Evolutionary conservation across 2,797 vertebrate species (phyloP).

Genomic region (Pempheris klunzingeri): DNA sequence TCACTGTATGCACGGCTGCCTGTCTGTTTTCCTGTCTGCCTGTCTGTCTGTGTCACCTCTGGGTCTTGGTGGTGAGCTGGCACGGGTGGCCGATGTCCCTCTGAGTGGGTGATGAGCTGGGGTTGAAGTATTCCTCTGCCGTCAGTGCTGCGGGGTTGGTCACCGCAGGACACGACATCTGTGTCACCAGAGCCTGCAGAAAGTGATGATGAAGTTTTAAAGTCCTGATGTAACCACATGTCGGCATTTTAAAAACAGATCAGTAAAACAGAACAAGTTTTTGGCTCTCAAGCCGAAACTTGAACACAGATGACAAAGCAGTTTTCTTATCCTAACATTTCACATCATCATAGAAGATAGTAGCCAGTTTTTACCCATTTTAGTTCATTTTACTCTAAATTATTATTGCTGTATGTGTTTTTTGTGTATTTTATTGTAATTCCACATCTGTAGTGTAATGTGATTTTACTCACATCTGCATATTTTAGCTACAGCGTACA

Average conservation of each 20-base stretch:
- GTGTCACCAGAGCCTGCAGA: slow-evolving; percentile 92
- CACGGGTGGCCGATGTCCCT: slow-evolving; percentile 95
- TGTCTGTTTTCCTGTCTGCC: slow-evolving; percentile 31
- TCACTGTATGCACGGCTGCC: slow-evolving; percentile 10
- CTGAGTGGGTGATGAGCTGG: slow-evolving; percentile 87
- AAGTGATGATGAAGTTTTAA: not conserved
- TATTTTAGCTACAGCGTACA: too few relatives aligned
- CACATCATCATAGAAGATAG: not conserved
- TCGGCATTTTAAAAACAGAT: slow-evolving; percentile 18
- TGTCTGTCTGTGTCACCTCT: slow-evolving; percentile 88
- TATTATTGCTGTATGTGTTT: too few relatives aligned
- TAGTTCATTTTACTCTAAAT: too few relatives aligned
- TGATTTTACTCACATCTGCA: too few relatives aligned
- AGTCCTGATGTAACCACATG: not conserved
- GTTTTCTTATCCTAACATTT: slow-evolving; percentile 30
- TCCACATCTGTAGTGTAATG: too few relatives aligned
- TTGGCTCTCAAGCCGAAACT: slow-evolving; percentile 16
- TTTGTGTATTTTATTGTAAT: too few relatives aligned
- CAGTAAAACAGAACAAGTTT: slow-evolving; percentile 11
- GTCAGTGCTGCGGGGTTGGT: slow-evolving; percentile 94
- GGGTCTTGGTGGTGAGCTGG: slow-evolving; percentile 98
- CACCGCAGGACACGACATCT: slow-evolving; percentile 89
- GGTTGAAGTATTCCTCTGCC: slow-evolving; percentile 97
- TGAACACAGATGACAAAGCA: slow-evolving; percentile 28
- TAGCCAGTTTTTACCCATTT: too few relatives aligned